phyloP scores from a whole-genome alignment of 2,888 invertebrate species.

The Rugalucina vietnamica region DNA sequence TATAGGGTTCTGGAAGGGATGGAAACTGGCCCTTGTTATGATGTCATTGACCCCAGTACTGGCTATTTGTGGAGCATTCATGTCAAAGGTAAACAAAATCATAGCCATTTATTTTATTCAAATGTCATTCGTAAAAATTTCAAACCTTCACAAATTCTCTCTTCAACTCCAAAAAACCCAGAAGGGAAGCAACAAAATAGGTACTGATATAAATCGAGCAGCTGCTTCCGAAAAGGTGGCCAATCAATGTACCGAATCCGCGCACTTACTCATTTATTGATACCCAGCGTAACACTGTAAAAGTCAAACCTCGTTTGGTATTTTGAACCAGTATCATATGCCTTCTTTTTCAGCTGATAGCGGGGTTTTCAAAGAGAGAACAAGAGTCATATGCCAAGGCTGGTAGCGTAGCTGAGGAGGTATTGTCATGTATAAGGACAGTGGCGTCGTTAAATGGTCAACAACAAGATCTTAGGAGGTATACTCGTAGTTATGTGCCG shows the following conservation, averaged over 20 bases:
- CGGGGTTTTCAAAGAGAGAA: slow-evolving; percentile 79
- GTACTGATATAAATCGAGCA: no score
- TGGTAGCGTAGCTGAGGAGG: slow-evolving; percentile 81
- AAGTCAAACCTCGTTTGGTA: no score
- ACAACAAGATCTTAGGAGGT: slow-evolving; percentile 75
- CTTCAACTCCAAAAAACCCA: no score
- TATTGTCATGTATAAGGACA: slow-evolving; percentile 80
- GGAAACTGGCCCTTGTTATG: slow-evolving; percentile 86
- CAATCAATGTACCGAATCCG: not conserved
- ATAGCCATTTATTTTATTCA: no score
- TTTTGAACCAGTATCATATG: no score
- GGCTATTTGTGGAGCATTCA: slow-evolving; percentile 72
- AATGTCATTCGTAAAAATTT: no score
- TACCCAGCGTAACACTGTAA: not conserved
- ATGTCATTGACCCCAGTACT: slow-evolving; percentile 85
- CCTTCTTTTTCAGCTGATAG: slow-evolving; percentile 81
- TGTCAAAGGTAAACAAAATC: slow-evolving; percentile 77
- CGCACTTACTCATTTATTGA: not conserved
- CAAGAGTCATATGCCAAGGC: slow-evolving; percentile 87
- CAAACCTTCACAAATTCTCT: no score
- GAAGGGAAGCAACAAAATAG: no score
- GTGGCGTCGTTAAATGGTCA: slow-evolving; percentile 82
- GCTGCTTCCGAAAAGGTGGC: no score
- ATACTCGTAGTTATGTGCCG: no score
- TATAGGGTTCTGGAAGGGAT: slow-evolving; percentile 85